These are phyloP conservation scores for Limnodromus scolopaceus DNA, from an alignment of 2,797 vertebrate species.

Conservation along the genomic window DNA sequence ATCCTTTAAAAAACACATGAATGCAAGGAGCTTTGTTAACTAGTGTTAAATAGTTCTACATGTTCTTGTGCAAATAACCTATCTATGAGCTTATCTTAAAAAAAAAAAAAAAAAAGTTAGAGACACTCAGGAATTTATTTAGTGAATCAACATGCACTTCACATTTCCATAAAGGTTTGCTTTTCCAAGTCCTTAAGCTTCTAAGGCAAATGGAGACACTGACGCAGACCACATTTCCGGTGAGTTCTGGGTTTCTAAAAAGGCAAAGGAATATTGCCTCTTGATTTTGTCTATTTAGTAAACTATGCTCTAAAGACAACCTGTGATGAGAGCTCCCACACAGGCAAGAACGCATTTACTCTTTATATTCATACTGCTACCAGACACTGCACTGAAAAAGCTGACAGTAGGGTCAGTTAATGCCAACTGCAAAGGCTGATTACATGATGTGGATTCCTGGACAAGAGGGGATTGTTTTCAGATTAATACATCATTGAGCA, in stretches of 20 bases:
- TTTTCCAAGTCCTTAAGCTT: neutral
- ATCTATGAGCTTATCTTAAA: neutral
- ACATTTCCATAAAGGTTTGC: neutral
- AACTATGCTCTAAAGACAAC: neutral
- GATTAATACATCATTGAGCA: neutral
- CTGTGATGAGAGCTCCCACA: neutral
- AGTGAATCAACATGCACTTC: neutral
- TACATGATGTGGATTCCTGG: neutral
- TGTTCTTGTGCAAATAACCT: neutral
- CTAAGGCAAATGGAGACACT: neutral
- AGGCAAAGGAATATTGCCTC: neutral
- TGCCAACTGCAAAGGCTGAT: conserved; percentile 1
- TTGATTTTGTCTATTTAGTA: neutral
- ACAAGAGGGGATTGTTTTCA: conserved; percentile 11
- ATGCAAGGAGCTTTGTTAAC: neutral
- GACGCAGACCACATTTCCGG: neutral
- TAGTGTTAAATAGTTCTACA: neutral
- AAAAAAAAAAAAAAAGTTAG: neutral
- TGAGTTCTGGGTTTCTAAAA: neutral
- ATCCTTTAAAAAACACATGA: neutral
- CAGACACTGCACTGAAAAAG: neutral
- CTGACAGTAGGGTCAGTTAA: neutral
- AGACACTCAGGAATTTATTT: neutral
- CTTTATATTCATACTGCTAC: neutral
- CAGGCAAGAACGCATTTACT: neutral